Evolutionary conservation across 2,113 vertebrate genomes (phyloP).

Genomic region (Ictalurus furcatus): DNA sequence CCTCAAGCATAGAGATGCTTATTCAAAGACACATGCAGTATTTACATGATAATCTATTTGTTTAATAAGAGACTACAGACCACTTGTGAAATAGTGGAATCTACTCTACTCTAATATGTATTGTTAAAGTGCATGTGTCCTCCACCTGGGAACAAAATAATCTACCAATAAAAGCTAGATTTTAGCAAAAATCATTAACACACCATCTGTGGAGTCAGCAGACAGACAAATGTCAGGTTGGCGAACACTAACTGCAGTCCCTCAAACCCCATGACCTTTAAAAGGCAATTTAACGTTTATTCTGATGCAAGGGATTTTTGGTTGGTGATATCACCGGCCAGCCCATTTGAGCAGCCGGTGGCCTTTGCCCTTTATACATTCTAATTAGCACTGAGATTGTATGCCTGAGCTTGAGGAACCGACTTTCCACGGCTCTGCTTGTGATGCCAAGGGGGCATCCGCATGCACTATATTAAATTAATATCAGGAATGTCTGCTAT

Average conservation of each 20-base stretch:
- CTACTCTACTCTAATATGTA: not conserved
- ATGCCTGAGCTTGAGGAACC: not conserved
- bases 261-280: slow-evolving; percentile 33
- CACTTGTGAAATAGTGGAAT: not conserved
- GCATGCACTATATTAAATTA: not conserved
- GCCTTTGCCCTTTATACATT: slow-evolving; percentile 33
- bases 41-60: not conserved
- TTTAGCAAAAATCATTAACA: slow-evolving; percentile 53
- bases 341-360: not conserved
- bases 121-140: not conserved
- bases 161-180: not conserved
- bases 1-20: not conserved
- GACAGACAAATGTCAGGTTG: slow-evolving; percentile 50
- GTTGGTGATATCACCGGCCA: not conserved
- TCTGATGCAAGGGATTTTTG: slow-evolving; percentile 28
- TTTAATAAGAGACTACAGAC: not conserved
- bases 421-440: not conserved
- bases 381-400: slow-evolving; percentile 21
- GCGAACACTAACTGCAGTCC: slow-evolving; percentile 14
- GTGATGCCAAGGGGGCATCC: not conserved
- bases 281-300: slow-evolving; percentile 32
- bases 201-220: slow-evolving; percentile 42
- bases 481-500: not conserved
- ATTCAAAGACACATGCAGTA: not conserved
- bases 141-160: not conserved